Percentiles rank a stretch among this genome's conserved stretches.
Conservation (phyloP, 2,113 vertebrate species). For the Phasianus colchicus region DNA sequence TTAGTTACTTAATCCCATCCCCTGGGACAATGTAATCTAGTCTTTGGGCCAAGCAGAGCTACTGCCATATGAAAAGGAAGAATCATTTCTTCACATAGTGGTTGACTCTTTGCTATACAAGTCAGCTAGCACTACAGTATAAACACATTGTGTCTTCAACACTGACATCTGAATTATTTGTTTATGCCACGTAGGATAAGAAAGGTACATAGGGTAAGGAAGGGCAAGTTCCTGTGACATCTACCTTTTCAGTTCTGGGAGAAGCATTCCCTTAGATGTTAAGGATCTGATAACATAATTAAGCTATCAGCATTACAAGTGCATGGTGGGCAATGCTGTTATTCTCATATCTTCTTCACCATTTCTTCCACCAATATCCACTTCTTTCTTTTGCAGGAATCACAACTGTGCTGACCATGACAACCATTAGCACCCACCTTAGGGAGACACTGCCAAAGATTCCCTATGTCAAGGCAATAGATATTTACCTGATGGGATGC, state of each 20-base stretch:
- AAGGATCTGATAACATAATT: background rate
- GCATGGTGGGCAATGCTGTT: background rate
- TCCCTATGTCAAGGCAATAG: constrained; percentile 94
- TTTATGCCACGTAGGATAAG: background rate
- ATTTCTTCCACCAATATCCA: background rate
- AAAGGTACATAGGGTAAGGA: too few relatives aligned
- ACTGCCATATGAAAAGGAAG: background rate
- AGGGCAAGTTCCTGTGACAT: background rate
- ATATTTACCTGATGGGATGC: constrained; percentile 95
- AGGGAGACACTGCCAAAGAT: constrained; percentile 95
- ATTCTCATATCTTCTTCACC: background rate
- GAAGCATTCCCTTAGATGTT: background rate
- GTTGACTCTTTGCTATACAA: background rate
- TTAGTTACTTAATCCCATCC: background rate
- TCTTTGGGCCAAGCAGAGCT: background rate
- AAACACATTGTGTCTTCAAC: background rate
- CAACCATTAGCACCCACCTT: constrained; percentile 95
- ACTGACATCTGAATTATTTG: background rate
- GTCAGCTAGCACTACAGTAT: constrained; percentile 67
- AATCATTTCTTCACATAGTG: background rate
- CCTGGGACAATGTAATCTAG: background rate
- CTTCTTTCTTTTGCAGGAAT: constrained; percentile 81
- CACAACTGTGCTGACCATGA: constrained; percentile 96
- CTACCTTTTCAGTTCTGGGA: background rate
- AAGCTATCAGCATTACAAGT: background rate